These are phyloP conservation scores for Agrilus mali DNA, from an alignment of 2,888 invertebrate genomes.

Conservation along the genomic window DNA sequence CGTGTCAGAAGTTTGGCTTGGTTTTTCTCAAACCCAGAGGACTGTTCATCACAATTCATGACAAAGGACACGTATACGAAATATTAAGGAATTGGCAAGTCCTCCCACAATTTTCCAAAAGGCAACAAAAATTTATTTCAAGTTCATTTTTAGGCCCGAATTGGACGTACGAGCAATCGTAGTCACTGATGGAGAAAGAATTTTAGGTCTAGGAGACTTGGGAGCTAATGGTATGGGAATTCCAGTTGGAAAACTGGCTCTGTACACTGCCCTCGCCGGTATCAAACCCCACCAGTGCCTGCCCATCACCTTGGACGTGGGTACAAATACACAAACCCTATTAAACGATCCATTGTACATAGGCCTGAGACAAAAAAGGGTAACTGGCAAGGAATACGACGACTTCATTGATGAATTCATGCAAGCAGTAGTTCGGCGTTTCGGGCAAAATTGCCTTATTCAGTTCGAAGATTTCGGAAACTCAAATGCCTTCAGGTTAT, in stretches of 20 bases:
- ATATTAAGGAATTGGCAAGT: slow-evolving; percentile 85
- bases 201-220: slow-evolving; percentile 92
- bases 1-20: slow-evolving; percentile 93
- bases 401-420: slow-evolving; percentile 96
- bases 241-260: slow-evolving; percentile 90
- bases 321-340: slow-evolving; percentile 77
- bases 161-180: slow-evolving; percentile 78
- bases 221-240: slow-evolving; percentile 99
- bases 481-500: slow-evolving; percentile 85
- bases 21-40: slow-evolving; percentile 86
- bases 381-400: slow-evolving; percentile 77
- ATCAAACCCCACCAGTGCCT: slow-evolving; percentile 92
- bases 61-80: slow-evolving; percentile 89
- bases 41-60: slow-evolving; percentile 90
- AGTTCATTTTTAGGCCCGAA: slow-evolving; percentile 58
- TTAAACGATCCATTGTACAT: slow-evolving; percentile 92
- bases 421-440: slow-evolving; percentile 74
- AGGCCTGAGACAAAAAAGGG: slow-evolving; percentile 75
- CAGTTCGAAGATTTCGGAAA: slow-evolving; percentile 99
- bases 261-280: slow-evolving; percentile 95
- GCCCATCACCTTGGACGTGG: slow-evolving; percentile 89
- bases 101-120: background rate
- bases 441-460: slow-evolving; percentile 74
- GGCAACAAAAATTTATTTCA: background rate
- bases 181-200: slow-evolving; percentile 97